Evolutionary conservation across 2,888 invertebrate genomes (phyloP).

Genomic region (Margaritifera margaritifera): DNA sequence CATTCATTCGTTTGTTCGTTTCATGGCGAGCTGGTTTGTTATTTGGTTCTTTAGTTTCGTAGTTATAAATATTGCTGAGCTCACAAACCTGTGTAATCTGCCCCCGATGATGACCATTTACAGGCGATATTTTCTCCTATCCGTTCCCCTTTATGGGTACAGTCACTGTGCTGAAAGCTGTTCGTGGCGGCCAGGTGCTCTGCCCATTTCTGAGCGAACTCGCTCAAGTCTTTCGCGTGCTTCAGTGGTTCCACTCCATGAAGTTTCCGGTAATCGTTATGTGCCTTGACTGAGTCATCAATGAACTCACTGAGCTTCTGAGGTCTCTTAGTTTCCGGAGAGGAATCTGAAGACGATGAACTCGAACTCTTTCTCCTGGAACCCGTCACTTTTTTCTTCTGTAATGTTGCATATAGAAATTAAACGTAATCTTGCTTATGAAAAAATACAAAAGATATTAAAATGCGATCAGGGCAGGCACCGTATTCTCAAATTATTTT

Average conservation of each 20-base stretch:
- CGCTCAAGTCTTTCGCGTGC: slow-evolving; percentile 65
- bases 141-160: slow-evolving; percentile 83
- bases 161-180: slow-evolving; percentile 83
- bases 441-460: no score
- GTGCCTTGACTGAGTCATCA: slow-evolving; percentile 56
- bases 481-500: no score
- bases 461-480: no score
- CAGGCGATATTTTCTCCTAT: slow-evolving; percentile 70
- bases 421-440: not conserved
- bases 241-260: slow-evolving; percentile 44
- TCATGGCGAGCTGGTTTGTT: no score
- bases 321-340: slow-evolving; percentile 87
- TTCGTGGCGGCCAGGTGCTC: slow-evolving; percentile 88
- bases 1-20: no score
- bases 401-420: slow-evolving; percentile 20
- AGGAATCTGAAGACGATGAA: slow-evolving; percentile 72
- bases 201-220: slow-evolving; percentile 84
- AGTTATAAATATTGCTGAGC: no score
- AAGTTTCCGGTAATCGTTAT: slow-evolving; percentile 52
- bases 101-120: slow-evolving; percentile 62
- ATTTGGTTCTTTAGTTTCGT: no score
- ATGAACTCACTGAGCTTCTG: slow-evolving; percentile 61
- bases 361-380: slow-evolving; percentile 79
- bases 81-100: slow-evolving; percentile 62
- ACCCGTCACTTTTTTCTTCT: slow-evolving; percentile 55